Percentiles rank a stretch among this genome's conserved stretches.
Conservation (phyloP, 2,888 invertebrate species). For the Laothoe populi region DNA sequence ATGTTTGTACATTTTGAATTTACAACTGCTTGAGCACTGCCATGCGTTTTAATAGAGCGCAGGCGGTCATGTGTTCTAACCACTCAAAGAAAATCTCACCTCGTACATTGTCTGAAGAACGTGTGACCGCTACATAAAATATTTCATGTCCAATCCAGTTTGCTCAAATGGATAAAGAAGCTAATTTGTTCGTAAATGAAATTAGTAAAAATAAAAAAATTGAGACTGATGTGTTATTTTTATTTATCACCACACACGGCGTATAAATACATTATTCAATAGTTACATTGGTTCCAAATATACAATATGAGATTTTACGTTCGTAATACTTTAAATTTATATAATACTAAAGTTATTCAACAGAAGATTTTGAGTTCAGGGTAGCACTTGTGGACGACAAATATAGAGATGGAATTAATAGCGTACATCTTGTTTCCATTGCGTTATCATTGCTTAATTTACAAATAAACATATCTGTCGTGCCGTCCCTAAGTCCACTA, state of each 20-base stretch:
- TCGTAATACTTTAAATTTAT: too few species aligned
- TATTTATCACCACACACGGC: constrained; percentile 35
- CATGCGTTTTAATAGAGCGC: constrained; percentile 32
- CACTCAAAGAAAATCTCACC: not conserved
- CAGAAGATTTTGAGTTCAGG: too few species aligned
- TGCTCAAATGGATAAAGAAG: constrained; percentile 62
- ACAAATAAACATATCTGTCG: too few species aligned
- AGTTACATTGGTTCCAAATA: too few species aligned
- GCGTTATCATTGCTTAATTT: too few species aligned
- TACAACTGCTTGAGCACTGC: constrained; percentile 50
- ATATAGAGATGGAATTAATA: too few species aligned
- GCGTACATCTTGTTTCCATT: too few species aligned
- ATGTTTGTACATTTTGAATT: constrained; percentile 41
- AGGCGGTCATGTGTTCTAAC: constrained; percentile 9
- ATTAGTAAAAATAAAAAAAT: constrained; percentile 66
- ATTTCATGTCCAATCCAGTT: constrained; percentile 45
- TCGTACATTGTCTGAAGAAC: constrained; percentile 1
- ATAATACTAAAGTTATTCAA: too few species aligned
- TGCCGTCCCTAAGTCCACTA: too few species aligned
- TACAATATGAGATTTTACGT: too few species aligned
- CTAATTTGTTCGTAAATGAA: constrained; percentile 49
- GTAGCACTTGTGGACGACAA: too few species aligned
- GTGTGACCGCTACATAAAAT: constrained; percentile 24
- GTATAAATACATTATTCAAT: too few species aligned
- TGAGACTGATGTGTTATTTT: constrained; percentile 71